Conservation (phyloP, 2,797 vertebrate genomes). For the Aselliscus stoliczkanus region DNA sequence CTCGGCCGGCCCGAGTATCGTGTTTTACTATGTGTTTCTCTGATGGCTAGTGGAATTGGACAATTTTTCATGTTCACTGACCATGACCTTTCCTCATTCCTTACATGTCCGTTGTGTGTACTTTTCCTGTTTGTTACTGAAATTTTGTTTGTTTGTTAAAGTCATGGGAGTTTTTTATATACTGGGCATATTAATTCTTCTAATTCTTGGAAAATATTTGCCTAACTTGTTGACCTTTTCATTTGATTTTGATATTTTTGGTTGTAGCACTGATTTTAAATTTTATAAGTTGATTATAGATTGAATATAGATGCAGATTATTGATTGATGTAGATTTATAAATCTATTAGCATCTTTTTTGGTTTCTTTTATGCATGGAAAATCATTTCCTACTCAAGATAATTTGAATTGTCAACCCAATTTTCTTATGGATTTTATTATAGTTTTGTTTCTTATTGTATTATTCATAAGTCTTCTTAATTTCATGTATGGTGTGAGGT, state of each 20-base stretch:
- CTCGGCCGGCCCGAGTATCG: no score
- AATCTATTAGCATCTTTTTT: background rate
- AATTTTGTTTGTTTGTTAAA: background rate
- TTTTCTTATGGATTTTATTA: slow-evolving; percentile 16
- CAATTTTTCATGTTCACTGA: background rate
- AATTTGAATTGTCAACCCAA: background rate
- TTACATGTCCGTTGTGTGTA: background rate
- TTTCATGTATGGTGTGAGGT: background rate
- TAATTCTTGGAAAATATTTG: background rate
- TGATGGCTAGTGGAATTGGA: background rate
- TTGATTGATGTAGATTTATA: background rate
- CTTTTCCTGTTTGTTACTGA: background rate
- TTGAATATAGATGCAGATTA: background rate
- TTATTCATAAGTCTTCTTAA: background rate
- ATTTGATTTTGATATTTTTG: slow-evolving; percentile 1
- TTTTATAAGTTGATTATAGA: background rate
- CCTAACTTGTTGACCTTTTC: background rate
- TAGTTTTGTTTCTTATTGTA: background rate
- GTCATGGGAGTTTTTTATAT: background rate
- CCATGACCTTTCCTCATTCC: background rate
- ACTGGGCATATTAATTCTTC: background rate
- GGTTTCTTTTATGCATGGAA: slow-evolving; percentile 1
- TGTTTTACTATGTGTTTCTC: background rate
- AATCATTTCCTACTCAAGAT: background rate
- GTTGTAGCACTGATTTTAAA: background rate